These are phyloP conservation scores for Cnemophilus loriae DNA, from an alignment of 2,113 vertebrate genomes.

Conservation along the genomic window DNA sequence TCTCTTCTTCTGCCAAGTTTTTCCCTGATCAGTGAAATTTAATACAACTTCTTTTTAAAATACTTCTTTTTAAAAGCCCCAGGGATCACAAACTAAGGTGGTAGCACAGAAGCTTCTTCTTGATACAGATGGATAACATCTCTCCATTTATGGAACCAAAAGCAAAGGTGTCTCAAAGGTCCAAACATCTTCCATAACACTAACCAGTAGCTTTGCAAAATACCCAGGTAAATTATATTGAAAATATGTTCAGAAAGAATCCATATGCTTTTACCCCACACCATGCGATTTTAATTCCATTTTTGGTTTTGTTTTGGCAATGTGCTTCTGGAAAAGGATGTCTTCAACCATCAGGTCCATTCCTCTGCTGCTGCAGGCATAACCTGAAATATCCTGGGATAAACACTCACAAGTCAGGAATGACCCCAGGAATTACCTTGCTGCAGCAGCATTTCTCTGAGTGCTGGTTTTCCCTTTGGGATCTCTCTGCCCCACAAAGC, in stretches of 20 bases:
- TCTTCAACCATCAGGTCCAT: background rate
- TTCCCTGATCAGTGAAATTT: background rate
- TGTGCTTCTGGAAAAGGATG: background rate
- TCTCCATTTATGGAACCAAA: background rate
- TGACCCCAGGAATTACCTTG: background rate
- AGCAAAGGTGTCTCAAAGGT: background rate
- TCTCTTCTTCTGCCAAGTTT: background rate
- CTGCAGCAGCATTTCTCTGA: background rate
- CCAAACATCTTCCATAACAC: background rate
- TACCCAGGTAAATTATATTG: background rate
- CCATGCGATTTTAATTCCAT: rapidly evolving
- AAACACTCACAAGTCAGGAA: background rate
- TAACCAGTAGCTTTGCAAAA: background rate
- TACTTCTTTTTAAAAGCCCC: background rate
- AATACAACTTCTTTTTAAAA: background rate
- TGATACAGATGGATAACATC: background rate
- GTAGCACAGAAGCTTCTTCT: background rate
- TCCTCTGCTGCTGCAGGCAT: background rate
- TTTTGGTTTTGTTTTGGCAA: background rate
- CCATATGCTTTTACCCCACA: background rate
- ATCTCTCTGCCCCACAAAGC: background rate
- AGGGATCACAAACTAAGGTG: background rate
- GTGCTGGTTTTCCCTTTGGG: background rate
- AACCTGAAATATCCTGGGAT: background rate
- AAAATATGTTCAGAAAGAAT: background rate